These are phyloP conservation scores for Reinhardtius hippoglossoides DNA, from an alignment of 2,113 vertebrate species.

Conservation along the genomic window DNA sequence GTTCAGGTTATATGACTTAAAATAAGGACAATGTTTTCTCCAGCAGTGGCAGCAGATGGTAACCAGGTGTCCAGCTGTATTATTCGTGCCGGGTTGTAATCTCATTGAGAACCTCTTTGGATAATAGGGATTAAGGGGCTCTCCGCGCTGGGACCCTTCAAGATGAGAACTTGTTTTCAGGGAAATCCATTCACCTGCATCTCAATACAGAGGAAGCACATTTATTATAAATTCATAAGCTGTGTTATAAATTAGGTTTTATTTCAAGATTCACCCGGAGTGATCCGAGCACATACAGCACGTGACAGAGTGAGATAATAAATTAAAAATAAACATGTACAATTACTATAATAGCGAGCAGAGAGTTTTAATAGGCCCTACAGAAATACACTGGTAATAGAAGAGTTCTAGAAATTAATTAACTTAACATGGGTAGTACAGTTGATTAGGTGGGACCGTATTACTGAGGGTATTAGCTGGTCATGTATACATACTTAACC, in stretches of 20 bases:
- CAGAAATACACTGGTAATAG: conserved; percentile 25
- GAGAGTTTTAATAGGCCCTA: not conserved
- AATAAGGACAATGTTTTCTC: conserved; percentile 26
- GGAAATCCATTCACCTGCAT: not conserved
- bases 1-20: not conserved
- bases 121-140: conserved; percentile 71
- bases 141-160: conserved; percentile 41
- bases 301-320: not conserved
- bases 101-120: conserved; percentile 64
- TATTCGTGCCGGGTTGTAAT: conserved; percentile 67
- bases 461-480: conserved; percentile 53
- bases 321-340: not conserved
- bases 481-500: conserved; percentile 53
- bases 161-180: conserved; percentile 27
- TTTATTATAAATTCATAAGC: not conserved
- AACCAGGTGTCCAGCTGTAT: conserved; percentile 31
- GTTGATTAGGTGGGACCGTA: conserved; percentile 53
- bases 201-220: not conserved
- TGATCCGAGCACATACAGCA: conserved; percentile 1
- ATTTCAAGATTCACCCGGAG: not conserved
- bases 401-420: conserved; percentile 40
- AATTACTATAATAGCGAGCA: not conserved
- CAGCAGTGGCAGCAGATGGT: conserved; percentile 57
- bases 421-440: conserved; percentile 43
- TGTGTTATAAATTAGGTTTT: conserved; percentile 5